phyloP scores from a whole-genome alignment of 2,888 invertebrate genomes.

The Chrysina gloriosa region DNA sequence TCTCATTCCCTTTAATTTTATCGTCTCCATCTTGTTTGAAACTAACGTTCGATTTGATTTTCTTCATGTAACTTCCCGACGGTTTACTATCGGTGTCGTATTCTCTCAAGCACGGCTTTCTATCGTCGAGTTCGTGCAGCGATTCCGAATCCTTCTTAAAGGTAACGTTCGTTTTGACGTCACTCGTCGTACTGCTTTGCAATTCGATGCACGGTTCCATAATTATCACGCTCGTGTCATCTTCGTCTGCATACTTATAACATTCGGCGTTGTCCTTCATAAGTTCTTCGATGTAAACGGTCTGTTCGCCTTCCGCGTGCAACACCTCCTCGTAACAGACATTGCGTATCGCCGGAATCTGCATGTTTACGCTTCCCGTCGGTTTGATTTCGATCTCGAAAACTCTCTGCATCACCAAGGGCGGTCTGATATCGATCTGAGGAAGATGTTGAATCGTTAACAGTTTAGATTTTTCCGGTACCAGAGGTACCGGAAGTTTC shows the following conservation, averaged over 20 bases:
- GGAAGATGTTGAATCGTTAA: slow-evolving; percentile 67
- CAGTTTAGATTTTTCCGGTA: slow-evolving; percentile 28
- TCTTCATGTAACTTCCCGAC: slow-evolving; percentile 6
- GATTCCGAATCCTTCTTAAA: neutral
- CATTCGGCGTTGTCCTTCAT: neutral
- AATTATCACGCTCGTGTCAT: neutral
- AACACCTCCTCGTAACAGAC: slow-evolving; percentile 44
- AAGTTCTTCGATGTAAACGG: neutral
- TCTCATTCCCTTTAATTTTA: neutral
- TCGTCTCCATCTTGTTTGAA: neutral
- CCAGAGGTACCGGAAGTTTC: too few relatives aligned
- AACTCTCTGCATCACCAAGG: slow-evolving; percentile 67
- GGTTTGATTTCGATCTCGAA: slow-evolving; percentile 68
- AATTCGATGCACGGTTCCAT: neutral
- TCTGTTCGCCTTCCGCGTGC: neutral
- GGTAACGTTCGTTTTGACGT: too few relatives aligned
- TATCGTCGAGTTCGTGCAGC: neutral
- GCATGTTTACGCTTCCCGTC: slow-evolving; percentile 37
- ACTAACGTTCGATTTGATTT: slow-evolving; percentile 14
- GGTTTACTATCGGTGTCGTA: neutral
- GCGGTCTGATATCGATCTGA: slow-evolving; percentile 67
- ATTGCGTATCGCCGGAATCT: slow-evolving; percentile 32
- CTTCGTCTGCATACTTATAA: neutral
- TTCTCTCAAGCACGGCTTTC: neutral
- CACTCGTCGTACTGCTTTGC: too few relatives aligned